Percentiles rank a stretch among this genome's conserved stretches.
Evolutionary conservation across 2,888 invertebrate species (phyloP).

Genomic region (Chirona hameri): DNA sequence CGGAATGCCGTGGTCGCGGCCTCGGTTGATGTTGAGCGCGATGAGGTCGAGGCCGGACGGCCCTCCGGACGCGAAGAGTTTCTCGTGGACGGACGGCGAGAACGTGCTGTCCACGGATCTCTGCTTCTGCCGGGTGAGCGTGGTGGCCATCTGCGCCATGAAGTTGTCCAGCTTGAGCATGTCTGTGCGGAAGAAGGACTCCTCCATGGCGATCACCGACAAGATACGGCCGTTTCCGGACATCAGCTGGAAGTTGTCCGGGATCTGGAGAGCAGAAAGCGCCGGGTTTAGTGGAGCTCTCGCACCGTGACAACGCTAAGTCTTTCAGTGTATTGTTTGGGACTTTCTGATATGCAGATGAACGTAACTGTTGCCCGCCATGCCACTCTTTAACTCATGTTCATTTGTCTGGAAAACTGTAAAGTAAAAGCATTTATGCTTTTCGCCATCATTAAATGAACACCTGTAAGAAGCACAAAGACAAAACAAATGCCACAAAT

Average conservation of each 20-base stretch:
- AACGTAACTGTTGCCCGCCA: no score
- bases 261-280: background rate
- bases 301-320: background rate
- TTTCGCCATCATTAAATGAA: no score
- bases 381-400: no score
- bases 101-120: background rate
- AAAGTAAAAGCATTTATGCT: no score
- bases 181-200: background rate
- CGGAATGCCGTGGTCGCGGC: constrained; percentile 34
- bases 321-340: background rate
- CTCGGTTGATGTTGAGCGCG: constrained; percentile 34
- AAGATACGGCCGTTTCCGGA: background rate
- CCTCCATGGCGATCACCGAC: background rate
- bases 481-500: no score
- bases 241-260: background rate
- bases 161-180: background rate
- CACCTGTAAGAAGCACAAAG: no score
- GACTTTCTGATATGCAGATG: no score
- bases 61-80: constrained; percentile 29
- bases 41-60: constrained; percentile 32
- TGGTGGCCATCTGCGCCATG: background rate
- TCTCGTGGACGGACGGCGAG: constrained; percentile 31
- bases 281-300: background rate
- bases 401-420: no score
- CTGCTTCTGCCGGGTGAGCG: background rate